Base-by-base conservation (phyloP, 2,113 vertebrate species). In the Sturnira hondurensis region DNA sequence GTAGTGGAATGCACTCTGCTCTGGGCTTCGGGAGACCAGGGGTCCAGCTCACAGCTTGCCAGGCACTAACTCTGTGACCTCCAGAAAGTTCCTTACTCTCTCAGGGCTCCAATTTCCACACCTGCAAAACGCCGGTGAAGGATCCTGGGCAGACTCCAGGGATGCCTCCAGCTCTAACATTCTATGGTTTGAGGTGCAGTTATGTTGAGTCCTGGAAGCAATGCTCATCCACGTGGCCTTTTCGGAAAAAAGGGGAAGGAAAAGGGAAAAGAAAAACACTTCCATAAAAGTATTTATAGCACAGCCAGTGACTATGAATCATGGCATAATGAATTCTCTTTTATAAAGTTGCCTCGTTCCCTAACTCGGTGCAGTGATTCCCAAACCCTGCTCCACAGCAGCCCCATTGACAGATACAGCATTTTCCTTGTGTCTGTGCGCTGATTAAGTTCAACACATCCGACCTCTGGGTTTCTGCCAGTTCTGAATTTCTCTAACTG, bases 271-370 rank as follows among this genome's bases (percentile, higher is more conserved):
- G 97, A 97, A 98, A 98, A 98, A 98, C 97, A 98, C 94, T 97
- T 97, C 97, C 96, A 98, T 98, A 98, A 98, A 98, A 98, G 92
- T 98, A 98, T 98, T 98, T 98, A 97, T 98, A 97, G 98, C 96
- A 96, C 98, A 97, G 89, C 45, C 97, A 98, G 96, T 98, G 97
- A 97, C 98, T 97, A 22, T 98, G 98, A 98, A 97, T 97, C 98
- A 96, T 15, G 71, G 96, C 97, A 96, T 97, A 98, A 98, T 98
- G 98, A 98, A 67, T 98, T 92, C 94, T 90, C 91, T 92, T 91
- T 97, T 98, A 97, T 97, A 97, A 96, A 96, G 96, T 97, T 97
- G 98, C 97, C 97, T 97, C 74, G 82, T 95, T 98, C 87, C 86
- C 97, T 93, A 7, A 92, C 96, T 3, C 0, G 45, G 71, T 89